phyloP scores from a whole-genome alignment of 2,797 vertebrate genomes.

The Falco biarmicus region DNA sequence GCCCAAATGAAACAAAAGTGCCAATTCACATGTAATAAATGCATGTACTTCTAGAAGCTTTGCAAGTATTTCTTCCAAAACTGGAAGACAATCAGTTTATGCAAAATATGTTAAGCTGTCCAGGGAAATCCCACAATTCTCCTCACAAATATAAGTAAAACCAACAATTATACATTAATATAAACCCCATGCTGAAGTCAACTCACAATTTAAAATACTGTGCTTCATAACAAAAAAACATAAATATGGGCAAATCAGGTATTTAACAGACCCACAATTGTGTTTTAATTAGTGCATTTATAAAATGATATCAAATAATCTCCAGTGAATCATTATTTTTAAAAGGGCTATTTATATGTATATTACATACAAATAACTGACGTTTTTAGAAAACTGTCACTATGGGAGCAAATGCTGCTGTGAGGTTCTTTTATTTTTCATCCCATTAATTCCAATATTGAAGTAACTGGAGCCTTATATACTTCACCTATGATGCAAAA shows the following conservation, averaged over 20 bases:
- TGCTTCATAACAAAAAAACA: constrained; percentile 6
- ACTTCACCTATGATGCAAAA: neutral
- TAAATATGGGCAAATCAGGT: neutral
- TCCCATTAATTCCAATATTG: neutral
- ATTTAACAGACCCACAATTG: neutral
- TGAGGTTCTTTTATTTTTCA: neutral
- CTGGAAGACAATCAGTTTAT: neutral
- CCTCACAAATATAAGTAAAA: constrained; percentile 25
- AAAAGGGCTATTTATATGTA: neutral
- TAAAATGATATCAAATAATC: constrained; percentile 32
- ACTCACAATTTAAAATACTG: neutral
- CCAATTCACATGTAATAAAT: neutral
- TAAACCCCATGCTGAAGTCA: neutral
- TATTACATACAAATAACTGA: neutral
- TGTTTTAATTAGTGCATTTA: constrained; percentile 39
- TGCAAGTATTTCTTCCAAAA: neutral
- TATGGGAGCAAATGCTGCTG: neutral
- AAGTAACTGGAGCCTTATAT: neutral
- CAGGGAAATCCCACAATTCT: neutral
- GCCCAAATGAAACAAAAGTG: neutral
- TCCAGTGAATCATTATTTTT: constrained; percentile 16
- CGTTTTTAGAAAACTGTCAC: neutral
- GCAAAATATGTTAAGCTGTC: neutral
- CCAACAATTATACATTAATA: constrained; percentile 4
- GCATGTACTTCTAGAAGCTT: neutral